Evolutionary conservation across 1,140 invertebrate species (phyloP), one percentile per base, ranked within the genome.

Genomic region (Andricus grossulariae): DNA sequence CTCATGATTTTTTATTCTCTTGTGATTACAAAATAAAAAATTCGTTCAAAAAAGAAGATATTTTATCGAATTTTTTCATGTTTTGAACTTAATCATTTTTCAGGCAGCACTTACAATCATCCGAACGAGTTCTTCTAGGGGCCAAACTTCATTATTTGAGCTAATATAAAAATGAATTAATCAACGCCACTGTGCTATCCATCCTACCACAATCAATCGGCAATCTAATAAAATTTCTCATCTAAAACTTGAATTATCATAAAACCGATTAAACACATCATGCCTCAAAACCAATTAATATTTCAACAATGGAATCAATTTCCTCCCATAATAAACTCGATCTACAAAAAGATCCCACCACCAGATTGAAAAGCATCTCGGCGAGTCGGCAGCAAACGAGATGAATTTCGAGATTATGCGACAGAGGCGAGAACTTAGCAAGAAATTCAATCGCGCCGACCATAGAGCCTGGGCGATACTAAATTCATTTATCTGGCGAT

Each of bases 401-500:
- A 66, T 66, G 25, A 66, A 66, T 66, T 39, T 66, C 60, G 32
- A 39, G 60, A 66, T 66, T 66, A 66, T 66, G 60, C 60, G 32
- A 66, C 60, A 66, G 60, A 66, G 25, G 60, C 60, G 60, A 66
- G 60, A 66, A 66, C 25, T 66, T 32, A 39, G 60, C 39, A 66
- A 66, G 60, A 66, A 66, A 66, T 66, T 66, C 60, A 66, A 66
- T 66, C 60, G 60, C 25, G 25, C 60, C 25, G 60, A 66, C 60
- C 25, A 66, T 66, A 66, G 32, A 66, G 60, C 32, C 25, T 8
- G 25, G 60, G 60, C 32, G 60, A 66, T 66, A 66, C 60, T 66
- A 66, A 66, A 66, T 66, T 66, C 60, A 66, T 66, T 66, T 66
- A 66, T 66, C 60, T 66, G 25, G 60, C 60, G 60, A 66, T 66